A percentile compares a stretch with the other conserved stretches of the same genome.
These are phyloP conservation scores for Galaxias olidus DNA, from an alignment of 2,797 vertebrate species.

Conservation along the genomic window DNA sequence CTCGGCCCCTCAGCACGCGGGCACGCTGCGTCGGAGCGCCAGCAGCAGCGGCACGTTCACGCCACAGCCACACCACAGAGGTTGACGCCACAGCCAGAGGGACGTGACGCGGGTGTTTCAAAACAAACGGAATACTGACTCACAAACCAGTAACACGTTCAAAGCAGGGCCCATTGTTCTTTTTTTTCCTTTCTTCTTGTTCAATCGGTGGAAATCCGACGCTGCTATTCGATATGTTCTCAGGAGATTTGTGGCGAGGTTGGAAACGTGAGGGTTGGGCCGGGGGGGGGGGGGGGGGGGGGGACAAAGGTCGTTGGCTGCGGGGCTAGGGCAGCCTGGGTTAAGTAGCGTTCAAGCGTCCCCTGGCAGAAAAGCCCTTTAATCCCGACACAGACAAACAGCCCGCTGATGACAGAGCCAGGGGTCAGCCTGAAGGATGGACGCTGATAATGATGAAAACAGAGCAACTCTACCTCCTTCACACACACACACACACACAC, in stretches of 20 bases:
- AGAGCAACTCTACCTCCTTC: constrained; percentile 3
- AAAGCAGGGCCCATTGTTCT: background rate
- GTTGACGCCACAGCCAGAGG: no score
- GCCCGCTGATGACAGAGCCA: constrained; percentile 24
- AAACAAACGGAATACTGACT: background rate
- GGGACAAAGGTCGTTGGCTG: constrained; percentile 62
- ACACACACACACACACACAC: constrained; percentile 22
- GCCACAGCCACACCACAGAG: no score
- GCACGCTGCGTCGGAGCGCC: no score
- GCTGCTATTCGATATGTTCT: constrained; percentile 32
- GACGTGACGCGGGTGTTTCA: background rate
- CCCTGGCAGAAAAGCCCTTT: constrained; percentile 55
- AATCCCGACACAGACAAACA: constrained; percentile 60
- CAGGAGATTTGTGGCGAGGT: constrained; percentile 44
- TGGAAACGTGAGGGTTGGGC: constrained; percentile 53
- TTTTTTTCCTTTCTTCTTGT: background rate
- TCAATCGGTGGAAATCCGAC: background rate
- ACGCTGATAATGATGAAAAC: constrained; percentile 18
- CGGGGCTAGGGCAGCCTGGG: constrained; percentile 57
- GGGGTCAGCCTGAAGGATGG: constrained; percentile 29
- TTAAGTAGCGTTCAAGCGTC: constrained; percentile 60
- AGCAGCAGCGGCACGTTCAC: no score
- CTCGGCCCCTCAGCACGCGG: background rate
- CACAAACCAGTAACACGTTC: background rate
- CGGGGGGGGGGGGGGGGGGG: no score